Percentiles rank a stretch among this genome's conserved stretches.
These are phyloP conservation scores for Eustalomyia histrio DNA, from an alignment of 2,888 invertebrate genomes.

Conservation along the genomic window DNA sequence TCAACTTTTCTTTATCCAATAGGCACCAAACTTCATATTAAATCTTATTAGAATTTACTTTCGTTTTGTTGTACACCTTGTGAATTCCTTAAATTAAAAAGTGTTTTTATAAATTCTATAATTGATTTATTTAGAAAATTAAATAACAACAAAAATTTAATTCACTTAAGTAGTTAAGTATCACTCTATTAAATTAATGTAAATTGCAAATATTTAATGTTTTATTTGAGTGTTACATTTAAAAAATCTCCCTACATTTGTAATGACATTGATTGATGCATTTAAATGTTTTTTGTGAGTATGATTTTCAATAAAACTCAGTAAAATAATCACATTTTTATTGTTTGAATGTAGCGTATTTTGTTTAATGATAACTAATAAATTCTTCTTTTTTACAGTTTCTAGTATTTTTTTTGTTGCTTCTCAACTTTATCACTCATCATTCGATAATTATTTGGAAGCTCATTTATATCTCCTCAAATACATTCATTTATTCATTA, in stretches of 20 bases:
- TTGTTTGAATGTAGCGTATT: slow-evolving; percentile 8
- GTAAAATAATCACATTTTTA: slow-evolving; percentile 22
- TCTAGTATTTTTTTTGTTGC: neutral
- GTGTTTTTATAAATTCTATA: no score
- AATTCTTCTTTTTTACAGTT: slow-evolving; percentile 26
- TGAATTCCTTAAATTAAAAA: no score
- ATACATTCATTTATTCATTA: neutral
- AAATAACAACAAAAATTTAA: no score
- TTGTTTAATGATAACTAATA: slow-evolving; percentile 24
- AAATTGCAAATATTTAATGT: neutral
- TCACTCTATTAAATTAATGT: no score
- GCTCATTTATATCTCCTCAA: slow-evolving; percentile 16
- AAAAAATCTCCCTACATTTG: neutral
- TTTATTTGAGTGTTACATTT: slow-evolving; percentile 1
- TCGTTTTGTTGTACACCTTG: no score
- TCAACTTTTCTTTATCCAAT: no score
- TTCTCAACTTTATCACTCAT: slow-evolving; percentile 12
- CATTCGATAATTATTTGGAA: slow-evolving; percentile 39
- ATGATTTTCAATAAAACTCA: neutral
- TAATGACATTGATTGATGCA: slow-evolving; percentile 42
- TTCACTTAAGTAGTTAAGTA: no score
- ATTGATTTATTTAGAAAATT: no score
- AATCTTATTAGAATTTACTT: no score
- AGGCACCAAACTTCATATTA: no score
- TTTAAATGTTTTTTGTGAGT: slow-evolving; percentile 1